A percentile compares a stretch with the other conserved stretches of the same genome.
Evolutionary conservation across 2,113 vertebrate genomes (phyloP).

Genomic region (Bos indicus): DNA sequence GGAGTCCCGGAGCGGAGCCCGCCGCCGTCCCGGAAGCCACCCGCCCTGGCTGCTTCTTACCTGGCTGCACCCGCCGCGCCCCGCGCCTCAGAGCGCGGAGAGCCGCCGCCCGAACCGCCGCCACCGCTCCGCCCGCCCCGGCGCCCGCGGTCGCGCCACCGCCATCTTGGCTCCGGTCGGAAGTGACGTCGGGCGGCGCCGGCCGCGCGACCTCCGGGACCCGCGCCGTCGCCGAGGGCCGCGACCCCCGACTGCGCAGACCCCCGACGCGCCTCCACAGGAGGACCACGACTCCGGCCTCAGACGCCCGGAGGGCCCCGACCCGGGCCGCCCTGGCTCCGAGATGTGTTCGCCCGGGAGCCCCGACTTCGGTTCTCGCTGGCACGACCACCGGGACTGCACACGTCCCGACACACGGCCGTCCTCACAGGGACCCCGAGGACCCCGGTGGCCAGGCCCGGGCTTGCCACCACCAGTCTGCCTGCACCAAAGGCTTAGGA

Average conservation of each 20-base stretch:
- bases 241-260: background rate
- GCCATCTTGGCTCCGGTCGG: conserved; percentile 79
- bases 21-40: background rate
- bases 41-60: conserved; percentile 40
- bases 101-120: conserved; percentile 23
- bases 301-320: too few species aligned
- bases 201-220: conserved; percentile 57
- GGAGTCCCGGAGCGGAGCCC: background rate
- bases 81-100: conserved; percentile 31
- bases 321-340: accelerated
- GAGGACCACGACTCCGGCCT: background rate
- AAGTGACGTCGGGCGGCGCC: conserved; percentile 73
- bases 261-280: background rate
- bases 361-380: background rate
- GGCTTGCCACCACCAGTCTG: accelerated
- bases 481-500: background rate
- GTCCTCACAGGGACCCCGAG: background rate
- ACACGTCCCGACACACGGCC: background rate
- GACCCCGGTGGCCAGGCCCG: background rate
- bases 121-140: conserved; percentile 48
- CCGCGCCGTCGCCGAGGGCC: background rate
- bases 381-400: background rate
- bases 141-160: conserved; percentile 71
- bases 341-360: background rate
- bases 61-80: conserved; percentile 47